Evolutionary conservation across 1,140 invertebrate species (phyloP), one percentile per base, ranked within the genome.

Genomic region (Aradophagus sp.): DNA sequence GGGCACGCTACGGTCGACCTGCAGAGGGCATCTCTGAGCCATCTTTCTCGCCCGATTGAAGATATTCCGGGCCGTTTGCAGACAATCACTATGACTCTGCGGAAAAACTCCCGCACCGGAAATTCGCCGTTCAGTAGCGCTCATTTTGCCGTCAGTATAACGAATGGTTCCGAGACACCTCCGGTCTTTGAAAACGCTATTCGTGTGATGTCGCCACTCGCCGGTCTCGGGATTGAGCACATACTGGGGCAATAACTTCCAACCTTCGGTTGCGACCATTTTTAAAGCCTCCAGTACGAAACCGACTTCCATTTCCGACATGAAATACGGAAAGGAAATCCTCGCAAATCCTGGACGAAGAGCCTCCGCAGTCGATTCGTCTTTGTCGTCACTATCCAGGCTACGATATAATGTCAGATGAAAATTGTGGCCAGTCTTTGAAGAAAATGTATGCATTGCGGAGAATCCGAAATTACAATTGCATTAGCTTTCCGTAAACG

Each of bases 221-320:
- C 93, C 95, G 5, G 93, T 97, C 80, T 96, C 91, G 2, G 92
- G 89, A 81, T 96, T 95, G 7, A 95, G 87, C 5, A 90, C 88
- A 77, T 97, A 97, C 76, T 95, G 93, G 0, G 95, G 95, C 32
- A 98, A 80, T 19, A 97, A 87, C 76, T 95, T 95, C 93, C 95
- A 97, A 0, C 93, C 94, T 84, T 96, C 90, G 0, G 93, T 91
- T 0, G 94, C 94, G 0, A 97, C 92, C 89, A 96, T 92, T 82
- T 93, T 92, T 7, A 98, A 81, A 0, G 95, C 93, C 82, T 95
- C 91, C 42, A 97, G 80, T 0, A 97, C 89, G 81, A 94, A 97
- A 6, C 93, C 90, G 4, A 94, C 83, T 83, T 95, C 92, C 16
- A 89, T 84, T 53, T 95, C 92, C 12, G 90, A 89, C 84, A 94